Evolutionary conservation across 2,113 vertebrate genomes (phyloP), one percentile per base, ranked within the genome.

Genomic region (Actinemys pallida): DNA sequence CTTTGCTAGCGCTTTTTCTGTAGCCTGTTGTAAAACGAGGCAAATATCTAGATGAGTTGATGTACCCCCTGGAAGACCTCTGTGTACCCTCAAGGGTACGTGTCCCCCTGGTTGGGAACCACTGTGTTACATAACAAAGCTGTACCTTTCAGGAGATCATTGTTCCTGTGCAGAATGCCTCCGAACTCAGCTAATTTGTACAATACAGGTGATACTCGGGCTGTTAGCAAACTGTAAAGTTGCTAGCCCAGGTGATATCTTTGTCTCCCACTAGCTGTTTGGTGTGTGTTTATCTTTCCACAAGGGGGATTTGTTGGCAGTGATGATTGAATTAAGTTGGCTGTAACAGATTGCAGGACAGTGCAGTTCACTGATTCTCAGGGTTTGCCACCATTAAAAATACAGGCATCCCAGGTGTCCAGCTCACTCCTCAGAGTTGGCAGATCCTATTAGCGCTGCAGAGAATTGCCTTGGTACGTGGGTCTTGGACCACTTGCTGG

Each of bases 401-500:
- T 45, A 7, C 13, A 31, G 22, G 31, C 27, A 52, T 45, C 79
- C 86, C 1, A 1, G 25, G 20, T 5, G 24, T 52, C 29, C 29
- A 1, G 17, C 19, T 82, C 76, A 45, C 22, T 91, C 93, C 42
- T 25, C 72, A 78, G 78, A 52, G 69, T 3, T 45, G 81, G 29
- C 1, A 3, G 20, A 0, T 52, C 35, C 53, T 62, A n/a, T 19
- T 59, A n/a, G 4, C n/a, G 16, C 0, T 2, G 75, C 19, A 4
- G n/a, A 79, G 24, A 6, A 59, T 59, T 29, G 11, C 56, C 56
- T 27, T 59, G 9, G 24, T 59, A 59, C 27, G 10, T 29, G 56
- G 56, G 56, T 59, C 56, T 29, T 59, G 56, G 25, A 59, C 56
- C 56, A 59, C 56, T 29, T 22, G 0, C 6, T 31, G 81, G 27